Percentiles rank a stretch among this genome's conserved stretches.
These are phyloP conservation scores for Nicator chloris DNA, from an alignment of 2,113 vertebrate genomes.

Conservation along the genomic window DNA sequence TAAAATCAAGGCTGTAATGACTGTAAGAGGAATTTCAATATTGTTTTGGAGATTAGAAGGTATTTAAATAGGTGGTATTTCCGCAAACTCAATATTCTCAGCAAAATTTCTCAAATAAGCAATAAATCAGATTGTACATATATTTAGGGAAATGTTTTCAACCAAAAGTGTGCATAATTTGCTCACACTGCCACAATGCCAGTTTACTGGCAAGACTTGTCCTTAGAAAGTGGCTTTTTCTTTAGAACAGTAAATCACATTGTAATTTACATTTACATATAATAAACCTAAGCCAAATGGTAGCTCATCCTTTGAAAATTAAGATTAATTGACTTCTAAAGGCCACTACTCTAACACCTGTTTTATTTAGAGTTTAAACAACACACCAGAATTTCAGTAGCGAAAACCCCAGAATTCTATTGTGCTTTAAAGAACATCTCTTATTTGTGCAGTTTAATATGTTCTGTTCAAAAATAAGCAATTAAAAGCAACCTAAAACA, in stretches of 20 bases:
- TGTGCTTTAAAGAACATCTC: slow-evolving; percentile 40
- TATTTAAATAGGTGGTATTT: background rate
- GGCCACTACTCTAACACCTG: slow-evolving; percentile 34
- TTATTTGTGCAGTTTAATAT: slow-evolving; percentile 47
- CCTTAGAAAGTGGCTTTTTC: background rate
- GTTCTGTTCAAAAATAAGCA: slow-evolving; percentile 52
- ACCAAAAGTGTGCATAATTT: background rate
- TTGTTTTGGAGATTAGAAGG: background rate
- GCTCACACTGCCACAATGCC: background rate
- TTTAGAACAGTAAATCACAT: background rate
- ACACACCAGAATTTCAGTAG: slow-evolving; percentile 44
- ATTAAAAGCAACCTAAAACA: slow-evolving; percentile 48
- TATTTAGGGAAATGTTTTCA: background rate
- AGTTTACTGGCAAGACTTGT: background rate
- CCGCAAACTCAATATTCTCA: background rate
- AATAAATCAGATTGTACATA: background rate
- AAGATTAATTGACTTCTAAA: slow-evolving; percentile 57
- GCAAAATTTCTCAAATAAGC: background rate
- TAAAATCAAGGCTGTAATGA: background rate
- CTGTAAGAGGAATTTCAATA: background rate
- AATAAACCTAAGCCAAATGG: background rate
- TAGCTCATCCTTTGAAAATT: slow-evolving; percentile 36
- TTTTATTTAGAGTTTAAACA: slow-evolving; percentile 62
- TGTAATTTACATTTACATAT: background rate
- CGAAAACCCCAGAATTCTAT: slow-evolving; percentile 21